Conservation (phyloP, 2,888 invertebrate species). For the Diploptera punctata region DNA sequence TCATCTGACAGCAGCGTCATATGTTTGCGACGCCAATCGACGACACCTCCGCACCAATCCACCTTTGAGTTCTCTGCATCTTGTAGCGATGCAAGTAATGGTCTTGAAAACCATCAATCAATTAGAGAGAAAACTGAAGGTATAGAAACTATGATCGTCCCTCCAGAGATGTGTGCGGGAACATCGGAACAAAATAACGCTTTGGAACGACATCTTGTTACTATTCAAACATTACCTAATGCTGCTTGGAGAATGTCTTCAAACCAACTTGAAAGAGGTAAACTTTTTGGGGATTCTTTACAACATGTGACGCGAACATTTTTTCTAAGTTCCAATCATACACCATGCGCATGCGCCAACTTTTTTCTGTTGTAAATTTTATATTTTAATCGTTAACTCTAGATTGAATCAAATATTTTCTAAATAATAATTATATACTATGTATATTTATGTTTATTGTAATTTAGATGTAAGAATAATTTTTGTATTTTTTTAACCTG, state of each 20-base stretch:
- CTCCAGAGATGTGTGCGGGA: slow-evolving; percentile 12
- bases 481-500: no score
- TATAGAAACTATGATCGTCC: slow-evolving; percentile 1
- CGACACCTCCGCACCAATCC: not conserved
- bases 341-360: no score
- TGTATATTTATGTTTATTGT: no score
- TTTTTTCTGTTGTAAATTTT: no score
- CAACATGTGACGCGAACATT: no score
- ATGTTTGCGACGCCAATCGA: not conserved
- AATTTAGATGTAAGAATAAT: no score
- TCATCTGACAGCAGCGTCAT: not conserved
- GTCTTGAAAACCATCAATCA: not conserved
- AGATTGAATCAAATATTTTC: no score
- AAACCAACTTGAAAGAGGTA: slow-evolving; percentile 67
- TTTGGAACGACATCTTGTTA: slow-evolving; percentile 13
- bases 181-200: not conserved
- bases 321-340: no score
- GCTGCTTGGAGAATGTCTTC: slow-evolving; percentile 65
- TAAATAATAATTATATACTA: no score
- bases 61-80: not conserved
- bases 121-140: not conserved
- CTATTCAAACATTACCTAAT: slow-evolving; percentile 41
- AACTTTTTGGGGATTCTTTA: no score
- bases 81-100: slow-evolving; percentile 2
- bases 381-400: no score